phyloP scores from a whole-genome alignment of 2,797 vertebrate species.

The Philypnodon macrostomus region DNA sequence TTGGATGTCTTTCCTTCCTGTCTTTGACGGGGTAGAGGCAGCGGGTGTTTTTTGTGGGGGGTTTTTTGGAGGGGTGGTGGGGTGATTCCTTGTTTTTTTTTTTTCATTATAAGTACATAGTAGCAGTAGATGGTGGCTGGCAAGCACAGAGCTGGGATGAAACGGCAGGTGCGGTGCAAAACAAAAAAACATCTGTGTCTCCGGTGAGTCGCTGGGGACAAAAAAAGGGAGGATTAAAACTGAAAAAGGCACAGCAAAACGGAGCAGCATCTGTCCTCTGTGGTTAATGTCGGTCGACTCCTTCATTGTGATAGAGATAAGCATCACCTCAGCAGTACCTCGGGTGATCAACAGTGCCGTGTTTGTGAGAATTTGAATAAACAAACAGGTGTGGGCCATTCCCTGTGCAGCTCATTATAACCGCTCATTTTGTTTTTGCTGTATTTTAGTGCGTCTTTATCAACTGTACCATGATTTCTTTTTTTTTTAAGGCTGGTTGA shows the following conservation, averaged over 20 bases:
- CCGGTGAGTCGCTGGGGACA: not conserved
- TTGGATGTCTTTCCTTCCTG: constrained; percentile 50
- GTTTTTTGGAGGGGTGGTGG: not conserved
- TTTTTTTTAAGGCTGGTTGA: constrained; percentile 39
- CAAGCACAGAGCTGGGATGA: constrained; percentile 29
- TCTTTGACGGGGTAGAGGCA: constrained; percentile 28
- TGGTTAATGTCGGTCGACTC: constrained; percentile 60
- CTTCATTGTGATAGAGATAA: constrained; percentile 65
- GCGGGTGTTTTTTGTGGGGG: not conserved
- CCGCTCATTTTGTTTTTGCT: constrained; percentile 51
- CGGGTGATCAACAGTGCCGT: constrained; percentile 68
- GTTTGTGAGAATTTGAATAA: constrained; percentile 61
- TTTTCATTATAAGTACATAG: constrained; percentile 27
- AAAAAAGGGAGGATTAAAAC: constrained; percentile 48
- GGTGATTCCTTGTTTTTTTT: constrained; percentile 6
- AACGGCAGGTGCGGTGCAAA: constrained; percentile 63
- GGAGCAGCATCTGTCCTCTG: constrained; percentile 62
- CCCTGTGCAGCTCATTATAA: constrained; percentile 73
- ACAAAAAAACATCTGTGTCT: constrained; percentile 66
- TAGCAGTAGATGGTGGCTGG: constrained; percentile 20
- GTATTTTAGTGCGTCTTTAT: constrained; percentile 55
- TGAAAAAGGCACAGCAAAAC: constrained; percentile 56
- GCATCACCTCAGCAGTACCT: constrained; percentile 60
- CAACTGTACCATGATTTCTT: no score
- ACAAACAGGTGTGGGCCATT: constrained; percentile 73